Evolutionary conservation across 2,797 vertebrate species (phyloP).

Genomic region (Hoplostethus mediterraneus): DNA sequence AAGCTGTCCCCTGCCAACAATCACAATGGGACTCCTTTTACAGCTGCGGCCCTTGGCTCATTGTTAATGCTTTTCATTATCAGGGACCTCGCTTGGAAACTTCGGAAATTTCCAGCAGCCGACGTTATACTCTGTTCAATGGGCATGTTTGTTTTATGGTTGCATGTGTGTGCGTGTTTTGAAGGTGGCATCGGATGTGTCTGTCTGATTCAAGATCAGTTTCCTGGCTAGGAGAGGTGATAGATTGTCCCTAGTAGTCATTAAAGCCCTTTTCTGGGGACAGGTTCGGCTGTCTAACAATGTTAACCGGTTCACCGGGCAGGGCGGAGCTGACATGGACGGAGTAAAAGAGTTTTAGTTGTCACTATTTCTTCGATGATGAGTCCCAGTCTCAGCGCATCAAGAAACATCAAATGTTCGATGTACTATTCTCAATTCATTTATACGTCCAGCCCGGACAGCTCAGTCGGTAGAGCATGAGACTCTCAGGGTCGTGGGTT

Average conservation of each 20-base stretch:
- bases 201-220: conserved; percentile 49
- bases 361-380: conserved; percentile 65
- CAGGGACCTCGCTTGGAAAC: background rate
- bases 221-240: conserved; percentile 44
- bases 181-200: conserved; percentile 23
- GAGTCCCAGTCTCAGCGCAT: conserved; percentile 37
- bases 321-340: conserved; percentile 47
- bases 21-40: conserved; percentile 48
- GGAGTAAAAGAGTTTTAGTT: conserved; percentile 53
- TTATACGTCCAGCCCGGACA: no score
- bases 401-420: conserved; percentile 22
- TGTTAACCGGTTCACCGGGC: conserved; percentile 64
- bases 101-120: conserved; percentile 36
- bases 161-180: background rate
- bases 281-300: conserved; percentile 58
- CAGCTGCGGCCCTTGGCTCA: conserved; percentile 61
- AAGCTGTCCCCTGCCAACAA: conserved; percentile 37
- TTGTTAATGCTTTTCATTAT: conserved; percentile 56
- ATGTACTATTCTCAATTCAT: background rate
- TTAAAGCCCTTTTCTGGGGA: conserved; percentile 61
- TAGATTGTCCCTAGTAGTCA: conserved; percentile 52
- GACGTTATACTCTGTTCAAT: conserved; percentile 26
- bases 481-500: no score
- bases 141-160: conserved; percentile 3
- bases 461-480: no score